phyloP scores from a whole-genome alignment of 2,888 invertebrate genomes.

The Leptogaster cylindrica region DNA sequence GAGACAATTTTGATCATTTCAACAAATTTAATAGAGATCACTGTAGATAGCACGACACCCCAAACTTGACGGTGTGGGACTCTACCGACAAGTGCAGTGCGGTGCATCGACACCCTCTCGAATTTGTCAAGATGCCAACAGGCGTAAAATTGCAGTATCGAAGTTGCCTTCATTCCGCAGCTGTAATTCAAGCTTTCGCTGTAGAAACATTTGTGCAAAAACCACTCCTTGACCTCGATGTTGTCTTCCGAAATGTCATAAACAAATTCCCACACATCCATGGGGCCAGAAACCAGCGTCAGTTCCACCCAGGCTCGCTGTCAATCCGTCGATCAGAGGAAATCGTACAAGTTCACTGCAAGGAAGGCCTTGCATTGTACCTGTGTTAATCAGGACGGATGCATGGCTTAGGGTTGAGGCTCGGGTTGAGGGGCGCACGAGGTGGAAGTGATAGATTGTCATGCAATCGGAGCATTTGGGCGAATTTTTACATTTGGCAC shows the following conservation, averaged over 20 bases:
- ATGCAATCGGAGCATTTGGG: slow-evolving; percentile 5
- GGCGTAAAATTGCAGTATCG: slow-evolving; percentile 22
- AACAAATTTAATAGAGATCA: slow-evolving; percentile 10
- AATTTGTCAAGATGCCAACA: slow-evolving; percentile 8
- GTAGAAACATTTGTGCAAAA: slow-evolving; percentile 21
- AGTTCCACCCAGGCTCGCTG: slow-evolving; percentile 18
- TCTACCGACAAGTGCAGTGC: background rate
- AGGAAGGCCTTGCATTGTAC: slow-evolving; percentile 3
- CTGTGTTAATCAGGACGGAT: background rate
- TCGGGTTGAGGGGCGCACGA: background rate
- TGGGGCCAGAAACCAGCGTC: slow-evolving; percentile 7
- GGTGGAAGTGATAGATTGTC: slow-evolving; percentile 11
- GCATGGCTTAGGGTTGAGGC: no score
- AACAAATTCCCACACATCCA: slow-evolving; percentile 36
- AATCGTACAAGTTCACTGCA: slow-evolving; percentile 28
- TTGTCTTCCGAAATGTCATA: slow-evolving; percentile 34
- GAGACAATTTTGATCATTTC: background rate
- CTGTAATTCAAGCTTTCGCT: slow-evolving; percentile 6
- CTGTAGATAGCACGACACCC: background rate
- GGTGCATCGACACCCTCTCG: background rate
- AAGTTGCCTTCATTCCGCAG: slow-evolving; percentile 7
- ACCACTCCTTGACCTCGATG: slow-evolving; percentile 37
- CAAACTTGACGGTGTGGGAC: background rate
- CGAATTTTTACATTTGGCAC: slow-evolving; percentile 9
- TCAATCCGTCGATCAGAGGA: slow-evolving; percentile 24